Percentiles rank a stretch among this genome's conserved stretches.
These are phyloP conservation scores for Triops cancriformis DNA, from an alignment of 1,140 invertebrate genomes.

Conservation along the genomic window DNA sequence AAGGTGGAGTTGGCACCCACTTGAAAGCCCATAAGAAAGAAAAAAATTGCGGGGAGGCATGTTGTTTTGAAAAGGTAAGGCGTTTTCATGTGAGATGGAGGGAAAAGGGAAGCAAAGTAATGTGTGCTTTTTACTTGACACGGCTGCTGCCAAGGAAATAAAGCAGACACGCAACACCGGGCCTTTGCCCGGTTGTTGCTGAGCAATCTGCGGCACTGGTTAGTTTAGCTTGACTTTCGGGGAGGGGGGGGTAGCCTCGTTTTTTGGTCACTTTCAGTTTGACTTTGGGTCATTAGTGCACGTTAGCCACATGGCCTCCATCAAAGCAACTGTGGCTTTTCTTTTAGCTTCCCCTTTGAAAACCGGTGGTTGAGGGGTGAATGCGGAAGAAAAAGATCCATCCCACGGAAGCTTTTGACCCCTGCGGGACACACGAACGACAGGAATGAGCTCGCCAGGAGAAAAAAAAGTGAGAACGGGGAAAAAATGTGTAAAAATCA, in stretches of 20 bases:
- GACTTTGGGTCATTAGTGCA: neutral
- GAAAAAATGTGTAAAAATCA: no score
- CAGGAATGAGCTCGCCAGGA: neutral
- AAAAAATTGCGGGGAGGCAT: neutral
- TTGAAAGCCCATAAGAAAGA: neutral
- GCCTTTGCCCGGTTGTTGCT: neutral
- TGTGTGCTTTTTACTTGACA: neutral
- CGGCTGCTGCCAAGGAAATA: neutral
- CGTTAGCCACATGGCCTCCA: neutral
- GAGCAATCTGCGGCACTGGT: neutral
- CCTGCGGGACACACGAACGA: neutral
- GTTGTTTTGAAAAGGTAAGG: neutral
- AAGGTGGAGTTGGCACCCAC: neutral
- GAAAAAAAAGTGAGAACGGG: no score
- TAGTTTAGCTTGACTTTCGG: neutral
- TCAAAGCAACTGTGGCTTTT: neutral
- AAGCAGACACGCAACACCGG: slow-evolving; percentile 4
- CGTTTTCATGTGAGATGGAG: neutral
- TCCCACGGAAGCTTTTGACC: neutral
- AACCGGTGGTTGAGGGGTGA: neutral
- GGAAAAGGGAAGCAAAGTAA: neutral
- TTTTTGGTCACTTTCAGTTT: slow-evolving; percentile 6
- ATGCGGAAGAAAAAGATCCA: neutral
- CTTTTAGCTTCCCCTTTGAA: neutral
- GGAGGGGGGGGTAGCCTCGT: neutral